Conservation (phyloP, 2,113 vertebrate species). For the Oryzias javanicus region DNA sequence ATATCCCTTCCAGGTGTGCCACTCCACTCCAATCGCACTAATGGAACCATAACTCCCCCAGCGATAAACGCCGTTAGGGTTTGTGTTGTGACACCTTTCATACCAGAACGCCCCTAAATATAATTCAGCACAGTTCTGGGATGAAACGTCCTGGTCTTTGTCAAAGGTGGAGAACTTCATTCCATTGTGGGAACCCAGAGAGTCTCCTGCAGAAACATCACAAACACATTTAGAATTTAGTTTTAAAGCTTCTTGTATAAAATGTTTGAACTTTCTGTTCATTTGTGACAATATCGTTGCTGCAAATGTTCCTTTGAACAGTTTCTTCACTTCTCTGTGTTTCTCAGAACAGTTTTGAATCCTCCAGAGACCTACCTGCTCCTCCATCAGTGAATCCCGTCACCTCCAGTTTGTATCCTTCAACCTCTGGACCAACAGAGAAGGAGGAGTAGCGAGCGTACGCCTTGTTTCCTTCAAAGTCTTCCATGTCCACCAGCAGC, state of each 20-base stretch:
- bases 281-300: no score
- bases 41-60: not conserved
- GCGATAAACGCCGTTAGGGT: conserved; percentile 39
- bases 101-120: conserved; percentile 34
- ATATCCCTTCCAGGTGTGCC: accelerated
- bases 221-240: not conserved
- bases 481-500: conserved; percentile 46
- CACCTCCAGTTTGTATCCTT: conserved; percentile 22
- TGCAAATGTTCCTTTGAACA: no score
- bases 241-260: no score
- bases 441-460: conserved; percentile 35
- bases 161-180: conserved; percentile 20
- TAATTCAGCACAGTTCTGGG: accelerated
- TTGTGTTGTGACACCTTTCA: accelerated
- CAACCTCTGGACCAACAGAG: not conserved
- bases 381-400: conserved; percentile 37
- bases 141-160: not conserved
- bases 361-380: conserved; percentile 20
- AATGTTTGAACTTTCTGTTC: no score
- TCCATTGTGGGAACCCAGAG: accelerated
- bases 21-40: accelerated
- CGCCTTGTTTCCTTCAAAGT: conserved; percentile 22
- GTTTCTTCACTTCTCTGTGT: no score
- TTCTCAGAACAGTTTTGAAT: not conserved
- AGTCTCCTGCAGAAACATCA: conserved; percentile 23